A percentile compares a stretch with the other conserved stretches of the same genome.
Conservation (phyloP, 2,888 invertebrate genomes). For the Crepidodera aurea region DNA sequence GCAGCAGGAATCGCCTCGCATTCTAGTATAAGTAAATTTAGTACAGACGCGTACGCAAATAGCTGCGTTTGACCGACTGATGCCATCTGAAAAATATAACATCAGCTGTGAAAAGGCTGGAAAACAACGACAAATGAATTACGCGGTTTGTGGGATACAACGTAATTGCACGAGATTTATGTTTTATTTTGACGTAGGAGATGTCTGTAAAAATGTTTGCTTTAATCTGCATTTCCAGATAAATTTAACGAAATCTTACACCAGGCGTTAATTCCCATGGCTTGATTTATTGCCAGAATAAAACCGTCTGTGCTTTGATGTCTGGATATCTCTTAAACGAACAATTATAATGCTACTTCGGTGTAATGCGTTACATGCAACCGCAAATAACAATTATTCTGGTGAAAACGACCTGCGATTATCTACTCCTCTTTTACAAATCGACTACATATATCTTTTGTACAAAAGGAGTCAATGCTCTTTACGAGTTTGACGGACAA, state of each 20-base stretch:
- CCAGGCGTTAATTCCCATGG: slow-evolving; percentile 35
- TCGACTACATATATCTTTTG: too few relatives aligned
- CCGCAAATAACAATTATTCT: too few relatives aligned
- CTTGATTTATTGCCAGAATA: slow-evolving; percentile 39
- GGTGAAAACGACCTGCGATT: too few relatives aligned
- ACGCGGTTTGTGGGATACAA: slow-evolving; percentile 44
- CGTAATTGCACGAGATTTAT: slow-evolving; percentile 51
- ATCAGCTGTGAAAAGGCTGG: slow-evolving; percentile 50
- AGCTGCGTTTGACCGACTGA: slow-evolving; percentile 48
- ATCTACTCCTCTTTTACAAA: too few relatives aligned
- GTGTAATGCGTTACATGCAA: neutral
- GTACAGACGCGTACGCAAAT: slow-evolving; percentile 47
- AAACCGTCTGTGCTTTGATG: slow-evolving; percentile 19
- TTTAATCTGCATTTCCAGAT: slow-evolving; percentile 43
- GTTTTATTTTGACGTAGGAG: slow-evolving; percentile 53
- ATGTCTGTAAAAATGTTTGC: slow-evolving; percentile 50
- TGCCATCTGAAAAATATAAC: slow-evolving; percentile 52
- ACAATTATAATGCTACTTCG: neutral
- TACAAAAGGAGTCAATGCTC: too few relatives aligned
- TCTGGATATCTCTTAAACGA: slow-evolving; percentile 6
- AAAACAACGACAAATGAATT: slow-evolving; percentile 50
- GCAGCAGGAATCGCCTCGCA: slow-evolving; percentile 45
- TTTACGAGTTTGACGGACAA: too few relatives aligned
- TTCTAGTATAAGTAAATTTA: slow-evolving; percentile 46
- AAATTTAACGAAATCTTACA: slow-evolving; percentile 39